Evolutionary conservation across 1,140 invertebrate species (phyloP).

Genomic region (Drosophila ambigua): DNA sequence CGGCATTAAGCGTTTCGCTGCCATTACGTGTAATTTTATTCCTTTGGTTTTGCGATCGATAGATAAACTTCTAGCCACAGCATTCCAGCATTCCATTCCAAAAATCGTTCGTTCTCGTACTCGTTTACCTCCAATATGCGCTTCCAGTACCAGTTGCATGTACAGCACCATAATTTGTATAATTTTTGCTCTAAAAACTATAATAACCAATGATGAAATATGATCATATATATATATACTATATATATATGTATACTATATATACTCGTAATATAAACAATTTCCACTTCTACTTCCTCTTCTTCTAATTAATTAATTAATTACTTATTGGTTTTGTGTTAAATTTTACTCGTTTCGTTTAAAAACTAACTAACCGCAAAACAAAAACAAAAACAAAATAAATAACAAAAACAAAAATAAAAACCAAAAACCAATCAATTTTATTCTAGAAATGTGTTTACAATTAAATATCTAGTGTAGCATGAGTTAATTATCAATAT

Average conservation of each 20-base stretch:
- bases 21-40: not conserved
- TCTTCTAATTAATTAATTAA: slow-evolving; percentile 14
- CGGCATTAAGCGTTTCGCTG: not conserved
- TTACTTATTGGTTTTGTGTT: slow-evolving; percentile 42
- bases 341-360: slow-evolving; percentile 37
- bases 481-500: slow-evolving; percentile 42
- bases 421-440: slow-evolving; percentile 16
- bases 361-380: slow-evolving; percentile 10
- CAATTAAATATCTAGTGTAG: slow-evolving; percentile 27
- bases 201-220: slow-evolving; percentile 35
- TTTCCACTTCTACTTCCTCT: slow-evolving; percentile 52
- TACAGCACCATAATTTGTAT: slow-evolving; percentile 71
- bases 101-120: slow-evolving; percentile 41
- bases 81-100: slow-evolving; percentile 30
- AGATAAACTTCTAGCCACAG: no score
- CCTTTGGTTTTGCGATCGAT: not conserved
- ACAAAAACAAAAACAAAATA: slow-evolving; percentile 1
- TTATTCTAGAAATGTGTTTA: slow-evolving; percentile 35
- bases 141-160: slow-evolving; percentile 67
- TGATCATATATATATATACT: slow-evolving; percentile 33
- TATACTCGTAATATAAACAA: slow-evolving; percentile 44
- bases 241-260: slow-evolving; percentile 22
- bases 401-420: slow-evolving; percentile 5
- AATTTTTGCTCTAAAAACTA: slow-evolving; percentile 40
- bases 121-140: slow-evolving; percentile 54